Percentiles rank a stretch among this genome's conserved stretches.
Evolutionary conservation across 2,888 invertebrate genomes (phyloP).

Genomic region (Adela reaumurella): DNA sequence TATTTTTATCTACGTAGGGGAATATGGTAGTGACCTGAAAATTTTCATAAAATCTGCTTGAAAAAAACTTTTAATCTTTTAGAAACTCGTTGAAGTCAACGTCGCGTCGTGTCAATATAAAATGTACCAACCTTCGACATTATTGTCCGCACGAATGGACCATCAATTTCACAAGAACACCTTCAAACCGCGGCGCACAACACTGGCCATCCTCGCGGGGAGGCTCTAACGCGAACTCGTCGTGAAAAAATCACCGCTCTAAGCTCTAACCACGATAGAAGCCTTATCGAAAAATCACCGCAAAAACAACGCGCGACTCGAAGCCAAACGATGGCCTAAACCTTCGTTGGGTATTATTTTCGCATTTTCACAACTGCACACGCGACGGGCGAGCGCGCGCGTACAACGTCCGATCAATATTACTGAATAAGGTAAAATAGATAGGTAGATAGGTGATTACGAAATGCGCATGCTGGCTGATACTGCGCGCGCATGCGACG

Average conservation of each 20-base stretch:
- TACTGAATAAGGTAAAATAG: slow-evolving; percentile 12
- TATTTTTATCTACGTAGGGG: too few relatives aligned
- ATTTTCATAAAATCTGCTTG: too few relatives aligned
- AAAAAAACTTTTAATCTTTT: too few relatives aligned
- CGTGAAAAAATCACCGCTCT: background rate
- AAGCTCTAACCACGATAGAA: background rate
- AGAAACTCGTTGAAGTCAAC: too few relatives aligned
- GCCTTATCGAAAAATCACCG: background rate
- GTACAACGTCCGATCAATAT: slow-evolving; percentile 11
- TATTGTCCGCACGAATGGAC: background rate
- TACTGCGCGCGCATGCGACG: background rate
- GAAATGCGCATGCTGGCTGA: background rate
- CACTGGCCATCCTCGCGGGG: background rate
- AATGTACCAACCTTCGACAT: background rate
- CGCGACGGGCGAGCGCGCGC: slow-evolving; percentile 8
- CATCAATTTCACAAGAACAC: background rate
- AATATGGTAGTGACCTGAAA: too few relatives aligned
- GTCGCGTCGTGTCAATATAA: too few relatives aligned
- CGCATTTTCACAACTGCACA: background rate
- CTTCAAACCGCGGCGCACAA: background rate
- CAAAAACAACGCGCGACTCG: background rate
- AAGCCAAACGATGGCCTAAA: background rate
- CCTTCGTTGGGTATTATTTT: background rate
- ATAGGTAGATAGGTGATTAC: background rate
- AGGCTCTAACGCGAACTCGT: background rate